Base-by-base conservation (phyloP, 2,113 vertebrate genomes). In the Trichomycterus rosablanca region DNA sequence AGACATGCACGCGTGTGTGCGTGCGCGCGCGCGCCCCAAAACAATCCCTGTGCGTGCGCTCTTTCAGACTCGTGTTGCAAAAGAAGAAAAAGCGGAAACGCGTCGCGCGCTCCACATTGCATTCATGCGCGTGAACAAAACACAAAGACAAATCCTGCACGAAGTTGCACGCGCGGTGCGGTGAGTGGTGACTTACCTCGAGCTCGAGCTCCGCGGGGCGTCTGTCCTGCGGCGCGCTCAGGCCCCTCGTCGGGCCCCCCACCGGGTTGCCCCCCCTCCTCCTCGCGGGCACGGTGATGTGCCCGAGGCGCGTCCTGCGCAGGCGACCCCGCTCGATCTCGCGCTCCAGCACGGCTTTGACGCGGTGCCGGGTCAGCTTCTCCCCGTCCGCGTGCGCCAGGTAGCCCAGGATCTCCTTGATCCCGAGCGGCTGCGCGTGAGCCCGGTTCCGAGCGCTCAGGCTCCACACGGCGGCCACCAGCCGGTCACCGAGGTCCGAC, bases 301-400 rank as follows among this genome's bases (percentile, higher is more conserved):
- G 84, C 77, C 86, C 86, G 75, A 89, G 83, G 69, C 89, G 87
- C 58, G 85, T 89, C 83, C 85, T 86, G 76, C 89, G 85, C 66
- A 86, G 82, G 67, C 88, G 75, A 73, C 86, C 88, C 43, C 78
- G 76, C 43, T 75, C 84, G 73, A 87, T 87, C 78, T 90, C 89
- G 40, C 85, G 79, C 53, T 89, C 88, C 74, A 89, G 79, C 28
- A 89, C 83, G 74, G 83, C 87, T 75, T 86, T 87, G 74, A 89
- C 87, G 77, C 85, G 89, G 80, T 87, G 85, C 52, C 88, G 84
- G 65, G 89, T 90, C 61, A 91, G 82, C 59, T 81, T 86, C 61
- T 86, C 83, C 1, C 40, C 23, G 61, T 78, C 80, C 11, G 78
- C 78, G 55, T 78, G 80, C 82, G 37, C 77, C 63, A 86, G 74